These are phyloP conservation scores for fruit fly (Drosophila melanogaster) DNA, from an alignment of 1,140 invertebrate species.

Conservation along the genomic window DNA sequence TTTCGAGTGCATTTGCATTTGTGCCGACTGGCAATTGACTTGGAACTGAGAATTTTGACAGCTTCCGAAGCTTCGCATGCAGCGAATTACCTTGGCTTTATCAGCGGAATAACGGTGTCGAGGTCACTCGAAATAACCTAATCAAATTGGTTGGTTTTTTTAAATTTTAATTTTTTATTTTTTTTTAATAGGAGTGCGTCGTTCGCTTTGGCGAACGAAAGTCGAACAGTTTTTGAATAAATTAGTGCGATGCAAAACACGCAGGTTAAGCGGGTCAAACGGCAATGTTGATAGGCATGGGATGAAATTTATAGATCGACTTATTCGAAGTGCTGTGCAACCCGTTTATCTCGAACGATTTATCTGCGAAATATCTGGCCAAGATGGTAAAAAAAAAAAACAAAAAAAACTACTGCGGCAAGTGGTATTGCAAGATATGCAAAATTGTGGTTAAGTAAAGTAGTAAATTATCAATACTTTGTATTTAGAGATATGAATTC, in stretches of 20 bases:
- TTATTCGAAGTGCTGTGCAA: slow-evolving; percentile 19
- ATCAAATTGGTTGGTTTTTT: slow-evolving; percentile 25
- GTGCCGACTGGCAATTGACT: slow-evolving; percentile 8
- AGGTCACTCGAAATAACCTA: slow-evolving; percentile 33
- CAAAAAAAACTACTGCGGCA: no score
- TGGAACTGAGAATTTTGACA: slow-evolving; percentile 19
- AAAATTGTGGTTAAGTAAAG: background rate
- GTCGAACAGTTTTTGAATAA: slow-evolving; percentile 56
- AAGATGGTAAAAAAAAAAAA: background rate
- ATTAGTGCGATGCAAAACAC: slow-evolving; percentile 21
- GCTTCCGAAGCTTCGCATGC: slow-evolving; percentile 1
- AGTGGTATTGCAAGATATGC: slow-evolving; percentile 1
- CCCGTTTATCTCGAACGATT: slow-evolving; percentile 9
- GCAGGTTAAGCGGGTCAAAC: slow-evolving; percentile 31
- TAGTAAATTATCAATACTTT: background rate
- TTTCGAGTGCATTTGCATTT: background rate
- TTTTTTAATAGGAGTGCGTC: background rate
- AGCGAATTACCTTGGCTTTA: slow-evolving; percentile 29
- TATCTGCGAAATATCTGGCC: background rate
- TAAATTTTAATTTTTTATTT: background rate
- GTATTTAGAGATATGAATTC: no score
- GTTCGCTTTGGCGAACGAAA: slow-evolving; percentile 24
- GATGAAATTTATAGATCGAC: slow-evolving; percentile 8
- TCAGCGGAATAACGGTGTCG: slow-evolving; percentile 31
- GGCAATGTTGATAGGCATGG: background rate